These are phyloP conservation scores for Carduelis carduelis DNA, from an alignment of 2,797 vertebrate species.

Conservation along the genomic window DNA sequence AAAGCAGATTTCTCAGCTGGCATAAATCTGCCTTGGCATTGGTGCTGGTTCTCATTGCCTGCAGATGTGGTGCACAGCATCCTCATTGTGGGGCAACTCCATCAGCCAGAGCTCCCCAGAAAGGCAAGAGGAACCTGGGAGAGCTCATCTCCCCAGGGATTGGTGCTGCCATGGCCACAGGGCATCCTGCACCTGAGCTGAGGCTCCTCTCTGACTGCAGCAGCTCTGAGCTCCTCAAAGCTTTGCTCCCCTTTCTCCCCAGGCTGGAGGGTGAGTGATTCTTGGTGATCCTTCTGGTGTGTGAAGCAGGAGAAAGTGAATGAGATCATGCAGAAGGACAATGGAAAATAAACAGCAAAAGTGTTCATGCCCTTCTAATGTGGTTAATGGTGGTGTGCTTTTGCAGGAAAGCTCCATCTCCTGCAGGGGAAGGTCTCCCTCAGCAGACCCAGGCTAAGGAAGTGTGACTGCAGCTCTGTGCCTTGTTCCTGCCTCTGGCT, in stretches of 20 bases:
- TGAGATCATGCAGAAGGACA: background rate
- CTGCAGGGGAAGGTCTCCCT: background rate
- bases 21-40: background rate
- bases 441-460: background rate
- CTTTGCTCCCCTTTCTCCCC: background rate
- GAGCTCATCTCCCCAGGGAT: background rate
- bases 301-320: background rate
- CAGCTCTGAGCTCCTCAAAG: background rate
- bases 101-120: background rate
- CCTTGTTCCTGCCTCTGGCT: background rate
- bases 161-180: background rate
- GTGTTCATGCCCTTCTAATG: background rate
- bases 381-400: rapidly evolving
- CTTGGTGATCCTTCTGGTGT: background rate
- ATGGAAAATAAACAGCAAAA: background rate
- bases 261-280: background rate
- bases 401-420: background rate
- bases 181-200: background rate
- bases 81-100: background rate
- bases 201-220: background rate
- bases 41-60: background rate
- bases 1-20: background rate
- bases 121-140: background rate
- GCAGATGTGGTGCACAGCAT: background rate
- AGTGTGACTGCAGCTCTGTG: background rate